phyloP scores from a whole-genome alignment of 1,140 invertebrate genomes.

The Drosophila pachea region DNA sequence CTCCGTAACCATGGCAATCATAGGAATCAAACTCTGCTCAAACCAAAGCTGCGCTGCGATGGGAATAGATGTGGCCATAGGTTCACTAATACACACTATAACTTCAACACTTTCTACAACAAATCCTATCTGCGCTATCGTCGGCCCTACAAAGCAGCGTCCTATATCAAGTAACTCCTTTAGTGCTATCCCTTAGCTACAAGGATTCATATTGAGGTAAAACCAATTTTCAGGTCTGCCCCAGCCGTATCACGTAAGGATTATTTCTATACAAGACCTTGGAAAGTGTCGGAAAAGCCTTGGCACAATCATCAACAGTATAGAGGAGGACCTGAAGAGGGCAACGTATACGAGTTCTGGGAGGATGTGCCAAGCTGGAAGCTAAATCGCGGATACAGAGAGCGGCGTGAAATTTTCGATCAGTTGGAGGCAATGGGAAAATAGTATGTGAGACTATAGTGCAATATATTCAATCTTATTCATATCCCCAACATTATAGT shows the following conservation, averaged over 20 bases:
- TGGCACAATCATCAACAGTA: background rate
- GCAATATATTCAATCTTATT: background rate
- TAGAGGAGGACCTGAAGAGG: background rate
- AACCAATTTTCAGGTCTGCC: background rate
- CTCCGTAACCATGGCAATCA: constrained; percentile 11
- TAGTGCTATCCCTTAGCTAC: background rate
- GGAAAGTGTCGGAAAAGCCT: constrained; percentile 19
- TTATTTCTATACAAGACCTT: constrained; percentile 47
- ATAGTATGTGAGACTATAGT: constrained; percentile 31
- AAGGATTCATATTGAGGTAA: background rate
- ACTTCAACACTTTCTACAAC: background rate
- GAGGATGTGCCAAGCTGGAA: constrained; percentile 57
- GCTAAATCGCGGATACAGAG: constrained; percentile 54
- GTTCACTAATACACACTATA: background rate
- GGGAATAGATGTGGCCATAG: constrained; percentile 15
- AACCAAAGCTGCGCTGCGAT: constrained; percentile 44
- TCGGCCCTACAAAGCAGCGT: constrained; percentile 1
- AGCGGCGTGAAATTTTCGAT: constrained; percentile 56
- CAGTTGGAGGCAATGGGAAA: constrained; percentile 59
- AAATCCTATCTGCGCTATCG: background rate
- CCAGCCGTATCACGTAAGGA: constrained; percentile 3
- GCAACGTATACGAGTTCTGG: constrained; percentile 51
- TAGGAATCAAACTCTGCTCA: background rate
- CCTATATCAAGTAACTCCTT: constrained; percentile 25
- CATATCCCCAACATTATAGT: constrained; percentile 5